Conservation (phyloP, 92 coral and sea anemone genomes). For the Zoanthus sansibaricus region DNA sequence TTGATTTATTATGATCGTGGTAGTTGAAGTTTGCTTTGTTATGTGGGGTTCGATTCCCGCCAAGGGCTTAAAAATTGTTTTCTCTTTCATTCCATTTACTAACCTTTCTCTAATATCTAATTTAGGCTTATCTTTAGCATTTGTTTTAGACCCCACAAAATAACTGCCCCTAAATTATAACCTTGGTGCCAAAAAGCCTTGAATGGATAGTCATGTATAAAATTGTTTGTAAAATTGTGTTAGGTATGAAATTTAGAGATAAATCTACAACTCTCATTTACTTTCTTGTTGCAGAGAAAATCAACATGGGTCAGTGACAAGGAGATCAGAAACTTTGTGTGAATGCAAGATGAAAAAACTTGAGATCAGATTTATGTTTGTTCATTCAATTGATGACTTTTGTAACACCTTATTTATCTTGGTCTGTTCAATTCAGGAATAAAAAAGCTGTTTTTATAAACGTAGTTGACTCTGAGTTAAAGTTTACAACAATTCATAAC, state of each 20-base stretch:
- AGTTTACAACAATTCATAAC: no score
- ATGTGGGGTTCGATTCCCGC: no score
- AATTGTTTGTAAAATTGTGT: no score
- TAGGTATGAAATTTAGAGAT: neutral
- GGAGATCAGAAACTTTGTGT: neutral
- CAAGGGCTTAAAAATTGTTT: no score
- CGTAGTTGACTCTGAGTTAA: neutral
- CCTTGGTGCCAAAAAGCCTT: no score
- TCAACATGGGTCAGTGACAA: constrained; percentile 36
- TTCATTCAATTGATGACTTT: constrained; percentile 17
- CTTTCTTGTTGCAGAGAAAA: constrained; percentile 52
- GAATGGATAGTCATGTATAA: neutral
- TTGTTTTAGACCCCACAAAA: no score
- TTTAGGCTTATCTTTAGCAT: no score
- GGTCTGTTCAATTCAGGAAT: constrained; percentile 21
- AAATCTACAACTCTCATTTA: neutral
- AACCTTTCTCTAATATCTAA: no score
- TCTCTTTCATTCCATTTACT: no score
- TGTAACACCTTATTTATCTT: constrained; percentile 19
- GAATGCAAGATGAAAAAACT: constrained; percentile 1
- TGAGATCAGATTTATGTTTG: neutral
- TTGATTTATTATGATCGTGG: no score
- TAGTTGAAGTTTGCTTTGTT: no score
- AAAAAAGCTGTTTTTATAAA: neutral
- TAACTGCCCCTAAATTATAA: no score